Percentiles rank a stretch among this genome's conserved stretches.
Conservation (phyloP, 92 coral and sea anemone genomes). For the Ricordea florida region DNA sequence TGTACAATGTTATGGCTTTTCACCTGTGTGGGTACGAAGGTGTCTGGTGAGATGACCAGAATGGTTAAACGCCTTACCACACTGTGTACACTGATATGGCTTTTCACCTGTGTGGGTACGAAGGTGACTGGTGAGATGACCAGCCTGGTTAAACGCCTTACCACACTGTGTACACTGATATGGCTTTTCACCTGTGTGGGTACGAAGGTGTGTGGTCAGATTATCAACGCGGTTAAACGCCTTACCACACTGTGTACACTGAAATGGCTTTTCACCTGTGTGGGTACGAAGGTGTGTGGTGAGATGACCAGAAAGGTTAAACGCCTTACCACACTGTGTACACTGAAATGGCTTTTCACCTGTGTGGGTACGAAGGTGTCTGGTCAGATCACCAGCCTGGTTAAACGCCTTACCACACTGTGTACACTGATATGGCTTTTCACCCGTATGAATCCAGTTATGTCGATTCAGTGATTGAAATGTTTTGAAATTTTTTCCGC, state of each 20-base stretch:
- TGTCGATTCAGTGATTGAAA: not conserved
- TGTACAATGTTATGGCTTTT: slow-evolving; percentile 18
- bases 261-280: slow-evolving; percentile 44
- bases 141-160: slow-evolving; percentile 18
- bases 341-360: slow-evolving; percentile 31
- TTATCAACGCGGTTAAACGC: not conserved
- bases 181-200: slow-evolving; percentile 55
- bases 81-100: slow-evolving; percentile 32
- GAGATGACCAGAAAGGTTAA: slow-evolving; percentile 1
- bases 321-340: slow-evolving; percentile 40
- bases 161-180: slow-evolving; percentile 53
- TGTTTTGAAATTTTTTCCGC: slow-evolving; percentile 11
- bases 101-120: slow-evolving; percentile 53
- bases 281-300: slow-evolving; percentile 39
- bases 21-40: slow-evolving; percentile 16
- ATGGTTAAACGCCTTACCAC: slow-evolving; percentile 4
- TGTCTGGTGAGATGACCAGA: not conserved
- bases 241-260: slow-evolving; percentile 34
- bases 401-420: slow-evolving; percentile 55
- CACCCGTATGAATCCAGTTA: slow-evolving; percentile 4
- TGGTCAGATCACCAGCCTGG: slow-evolving; percentile 2
- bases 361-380: slow-evolving; percentile 25
- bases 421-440: slow-evolving; percentile 61
- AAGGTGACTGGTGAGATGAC: slow-evolving; percentile 36
- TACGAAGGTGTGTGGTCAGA: slow-evolving; percentile 34